Evolutionary conservation across 2,797 vertebrate species (phyloP).

Genomic region (Loriculus beryllinus): DNA sequence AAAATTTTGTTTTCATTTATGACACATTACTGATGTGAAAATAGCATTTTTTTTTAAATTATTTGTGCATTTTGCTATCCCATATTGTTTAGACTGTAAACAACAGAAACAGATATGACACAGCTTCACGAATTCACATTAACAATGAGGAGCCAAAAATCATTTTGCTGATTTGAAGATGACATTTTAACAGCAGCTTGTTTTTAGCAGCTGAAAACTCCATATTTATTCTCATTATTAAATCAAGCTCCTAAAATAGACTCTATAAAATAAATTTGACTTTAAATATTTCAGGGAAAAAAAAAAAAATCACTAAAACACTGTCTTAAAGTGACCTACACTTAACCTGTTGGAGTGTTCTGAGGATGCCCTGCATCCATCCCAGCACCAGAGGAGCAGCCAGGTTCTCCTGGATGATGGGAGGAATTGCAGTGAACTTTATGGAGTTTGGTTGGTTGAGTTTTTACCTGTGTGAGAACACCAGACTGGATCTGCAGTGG

Average conservation of each 20-base stretch:
- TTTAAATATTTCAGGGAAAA: neutral
- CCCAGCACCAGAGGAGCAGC: neutral
- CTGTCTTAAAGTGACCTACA: neutral
- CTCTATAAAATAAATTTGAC: neutral
- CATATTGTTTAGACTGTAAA: neutral
- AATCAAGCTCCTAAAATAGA: neutral
- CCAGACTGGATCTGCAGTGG: conserved; percentile 94
- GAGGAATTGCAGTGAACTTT: neutral
- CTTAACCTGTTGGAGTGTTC: neutral
- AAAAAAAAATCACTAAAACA: neutral
- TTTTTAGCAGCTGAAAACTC: neutral
- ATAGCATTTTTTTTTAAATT: neutral
- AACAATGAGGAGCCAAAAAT: neutral
- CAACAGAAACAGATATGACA: neutral
- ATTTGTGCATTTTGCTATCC: neutral
- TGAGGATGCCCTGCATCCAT: neutral
- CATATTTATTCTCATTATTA: neutral
- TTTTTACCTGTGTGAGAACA: conserved; percentile 91
- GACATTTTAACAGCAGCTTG: neutral
- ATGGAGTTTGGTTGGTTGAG: accelerated
- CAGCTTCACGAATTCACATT: neutral
- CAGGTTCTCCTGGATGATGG: neutral
- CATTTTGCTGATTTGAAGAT: neutral
- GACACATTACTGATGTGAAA: neutral
- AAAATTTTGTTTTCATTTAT: neutral